These are phyloP conservation scores for Lates calcarifer DNA, from an alignment of 2,113 vertebrate species.

Conservation along the genomic window DNA sequence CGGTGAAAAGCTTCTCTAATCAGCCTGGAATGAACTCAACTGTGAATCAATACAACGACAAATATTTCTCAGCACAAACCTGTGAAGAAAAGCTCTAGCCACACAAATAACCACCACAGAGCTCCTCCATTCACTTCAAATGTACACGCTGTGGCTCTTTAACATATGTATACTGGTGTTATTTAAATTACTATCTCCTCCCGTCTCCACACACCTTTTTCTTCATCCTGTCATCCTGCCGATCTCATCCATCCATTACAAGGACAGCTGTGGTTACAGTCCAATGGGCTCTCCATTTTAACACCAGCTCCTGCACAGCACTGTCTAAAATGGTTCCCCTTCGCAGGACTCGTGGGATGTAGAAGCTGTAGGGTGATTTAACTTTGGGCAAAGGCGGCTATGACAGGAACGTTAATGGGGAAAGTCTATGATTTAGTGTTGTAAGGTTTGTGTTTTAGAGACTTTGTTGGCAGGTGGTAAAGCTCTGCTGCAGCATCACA, in stretches of 20 bases:
- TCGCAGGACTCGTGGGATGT: conserved; percentile 2
- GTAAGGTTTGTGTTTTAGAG: conserved; percentile 7
- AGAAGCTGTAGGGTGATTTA: conserved; percentile 47
- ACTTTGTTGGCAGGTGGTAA: neutral
- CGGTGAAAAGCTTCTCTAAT: conserved; percentile 20
- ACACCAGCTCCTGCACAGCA: conserved; percentile 5
- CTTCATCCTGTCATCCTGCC: conserved; percentile 51
- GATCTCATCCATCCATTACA: conserved; percentile 54
- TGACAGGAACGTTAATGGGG: conserved; percentile 54
- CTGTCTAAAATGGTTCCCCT: conserved; percentile 52
- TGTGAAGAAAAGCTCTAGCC: neutral
- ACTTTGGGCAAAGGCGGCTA: conserved; percentile 9
- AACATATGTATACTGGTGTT: no score
- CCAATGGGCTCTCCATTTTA: conserved; percentile 60
- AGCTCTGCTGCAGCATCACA: conserved; percentile 1
- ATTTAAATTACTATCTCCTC: conserved; percentile 9
- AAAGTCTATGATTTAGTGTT: conserved; percentile 47
- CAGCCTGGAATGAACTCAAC: conserved; percentile 18
- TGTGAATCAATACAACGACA: conserved; percentile 20
- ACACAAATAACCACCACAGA: neutral
- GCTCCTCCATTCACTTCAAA: neutral
- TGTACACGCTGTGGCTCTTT: no score
- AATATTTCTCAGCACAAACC: conserved; percentile 6
- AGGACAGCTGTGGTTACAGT: conserved; percentile 52
- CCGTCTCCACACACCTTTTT: conserved; percentile 21